phyloP scores from a whole-genome alignment of 1,140 invertebrate genomes.

The Lasioglossum albipes region DNA sequence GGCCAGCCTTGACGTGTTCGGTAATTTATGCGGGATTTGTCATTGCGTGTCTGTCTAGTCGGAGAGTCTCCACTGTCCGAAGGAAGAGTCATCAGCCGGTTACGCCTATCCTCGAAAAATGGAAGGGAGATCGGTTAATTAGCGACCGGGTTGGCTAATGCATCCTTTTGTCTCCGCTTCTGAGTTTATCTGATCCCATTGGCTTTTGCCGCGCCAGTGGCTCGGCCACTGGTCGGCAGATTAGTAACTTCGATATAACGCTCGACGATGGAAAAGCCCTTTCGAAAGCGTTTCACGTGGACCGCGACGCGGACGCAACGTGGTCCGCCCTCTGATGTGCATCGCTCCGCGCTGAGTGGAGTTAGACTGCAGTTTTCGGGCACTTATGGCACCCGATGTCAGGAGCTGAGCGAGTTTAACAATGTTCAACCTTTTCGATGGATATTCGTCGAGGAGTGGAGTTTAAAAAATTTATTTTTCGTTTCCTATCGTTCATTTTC shows the following conservation, averaged over 20 bases:
- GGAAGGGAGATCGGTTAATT: slow-evolving; percentile 72
- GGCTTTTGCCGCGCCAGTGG: slow-evolving; percentile 55
- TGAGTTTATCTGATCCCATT: slow-evolving; percentile 50
- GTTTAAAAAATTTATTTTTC: no score
- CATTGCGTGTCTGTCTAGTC: slow-evolving; percentile 49
- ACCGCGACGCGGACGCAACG: slow-evolving; percentile 24
- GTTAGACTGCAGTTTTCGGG: no score
- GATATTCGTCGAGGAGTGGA: not conserved
- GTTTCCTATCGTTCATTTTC: no score
- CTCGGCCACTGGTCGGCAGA: slow-evolving; percentile 47
- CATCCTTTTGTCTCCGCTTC: slow-evolving; percentile 67
- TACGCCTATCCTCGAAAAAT: slow-evolving; percentile 68
- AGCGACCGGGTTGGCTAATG: slow-evolving; percentile 73
- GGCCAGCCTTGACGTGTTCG: slow-evolving; percentile 43
- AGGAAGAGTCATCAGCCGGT: slow-evolving; percentile 9
- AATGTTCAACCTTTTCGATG: not conserved
- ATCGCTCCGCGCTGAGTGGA: no score
- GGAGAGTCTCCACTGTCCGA: no score
- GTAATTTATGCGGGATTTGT: slow-evolving; percentile 77
- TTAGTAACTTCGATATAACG: slow-evolving; percentile 65
- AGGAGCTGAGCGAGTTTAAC: no score
- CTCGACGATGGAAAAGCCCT: slow-evolving; percentile 48
- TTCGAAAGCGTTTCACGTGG: slow-evolving; percentile 49
- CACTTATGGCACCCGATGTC: no score
- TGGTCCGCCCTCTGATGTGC: not conserved